Conservation (phyloP, 2,888 invertebrate genomes). For the Adela reaumurella region DNA sequence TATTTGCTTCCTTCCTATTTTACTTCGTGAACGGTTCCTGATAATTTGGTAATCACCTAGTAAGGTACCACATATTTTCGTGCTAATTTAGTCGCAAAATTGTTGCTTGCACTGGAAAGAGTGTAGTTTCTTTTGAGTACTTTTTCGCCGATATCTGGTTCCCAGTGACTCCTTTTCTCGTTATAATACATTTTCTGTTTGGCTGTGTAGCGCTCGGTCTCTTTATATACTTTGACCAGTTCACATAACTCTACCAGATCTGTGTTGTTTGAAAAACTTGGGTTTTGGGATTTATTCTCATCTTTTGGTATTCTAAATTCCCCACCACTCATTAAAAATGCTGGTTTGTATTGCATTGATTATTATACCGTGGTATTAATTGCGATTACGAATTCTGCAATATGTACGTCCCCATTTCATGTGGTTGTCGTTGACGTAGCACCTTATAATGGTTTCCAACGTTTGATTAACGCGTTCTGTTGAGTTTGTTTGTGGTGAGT, state of each 20-base stretch:
- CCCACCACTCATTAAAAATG: conserved; percentile 12
- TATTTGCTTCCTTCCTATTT: no score
- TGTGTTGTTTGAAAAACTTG: background rate
- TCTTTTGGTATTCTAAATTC: conserved; percentile 7
- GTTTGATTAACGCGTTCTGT: conserved; percentile 20
- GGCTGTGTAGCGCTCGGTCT: background rate
- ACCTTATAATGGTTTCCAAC: conserved; percentile 20
- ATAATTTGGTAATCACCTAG: background rate
- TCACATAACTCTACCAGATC: background rate
- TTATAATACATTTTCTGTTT: background rate
- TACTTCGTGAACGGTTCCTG: no score
- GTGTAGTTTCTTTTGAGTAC: background rate
- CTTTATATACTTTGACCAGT: background rate
- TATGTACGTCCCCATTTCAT: conserved; percentile 13
- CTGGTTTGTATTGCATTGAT: conserved; percentile 13
- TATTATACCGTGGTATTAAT: conserved; percentile 12
- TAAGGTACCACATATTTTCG: background rate
- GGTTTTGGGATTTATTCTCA: background rate
- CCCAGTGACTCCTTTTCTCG: background rate
- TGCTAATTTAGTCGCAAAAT: background rate
- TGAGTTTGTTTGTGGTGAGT: conserved; percentile 20
- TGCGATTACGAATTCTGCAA: conserved; percentile 13
- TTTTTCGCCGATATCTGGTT: background rate
- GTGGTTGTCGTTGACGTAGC: conserved; percentile 17
- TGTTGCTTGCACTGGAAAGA: background rate